Evolutionary conservation across 2,888 invertebrate species (phyloP).

Genomic region (Caenorhabditis sinica): DNA sequence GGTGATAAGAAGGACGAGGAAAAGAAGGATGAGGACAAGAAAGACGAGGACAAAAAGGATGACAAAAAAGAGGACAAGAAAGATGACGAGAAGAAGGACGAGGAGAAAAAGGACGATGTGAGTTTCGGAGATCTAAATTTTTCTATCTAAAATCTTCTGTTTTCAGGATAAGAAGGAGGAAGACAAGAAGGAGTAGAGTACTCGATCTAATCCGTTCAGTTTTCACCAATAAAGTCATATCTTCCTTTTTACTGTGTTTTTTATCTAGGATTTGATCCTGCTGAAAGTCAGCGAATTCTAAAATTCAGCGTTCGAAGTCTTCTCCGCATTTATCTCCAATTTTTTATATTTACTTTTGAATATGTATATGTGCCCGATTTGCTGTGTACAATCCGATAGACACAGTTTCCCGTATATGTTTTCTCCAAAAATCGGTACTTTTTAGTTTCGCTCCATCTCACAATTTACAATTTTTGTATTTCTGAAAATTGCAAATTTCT

Average conservation of each 20-base stretch:
- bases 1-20: slow-evolving; percentile 9
- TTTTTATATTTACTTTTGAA: no score
- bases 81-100: slow-evolving; percentile 4
- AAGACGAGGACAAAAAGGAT: slow-evolving; percentile 5
- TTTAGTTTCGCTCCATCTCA: no score
- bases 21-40: slow-evolving; percentile 12
- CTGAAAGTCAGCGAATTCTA: not conserved
- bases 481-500: no score
- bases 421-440: no score
- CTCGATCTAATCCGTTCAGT: not conserved
- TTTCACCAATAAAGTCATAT: not conserved
- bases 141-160: not conserved
- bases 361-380: no score
- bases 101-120: slow-evolving; percentile 5
- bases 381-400: no score
- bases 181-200: slow-evolving; percentile 5
- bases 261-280: not conserved
- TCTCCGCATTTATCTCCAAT: no score
- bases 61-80: slow-evolving; percentile 8
- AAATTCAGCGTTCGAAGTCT: no score
- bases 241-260: not conserved
- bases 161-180: slow-evolving; percentile 18
- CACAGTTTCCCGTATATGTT: no score
- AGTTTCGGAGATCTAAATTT: not conserved
- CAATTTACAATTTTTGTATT: no score